These are phyloP conservation scores for Eubasilissa splendida DNA, from an alignment of 2,888 invertebrate species.

Conservation along the genomic window DNA sequence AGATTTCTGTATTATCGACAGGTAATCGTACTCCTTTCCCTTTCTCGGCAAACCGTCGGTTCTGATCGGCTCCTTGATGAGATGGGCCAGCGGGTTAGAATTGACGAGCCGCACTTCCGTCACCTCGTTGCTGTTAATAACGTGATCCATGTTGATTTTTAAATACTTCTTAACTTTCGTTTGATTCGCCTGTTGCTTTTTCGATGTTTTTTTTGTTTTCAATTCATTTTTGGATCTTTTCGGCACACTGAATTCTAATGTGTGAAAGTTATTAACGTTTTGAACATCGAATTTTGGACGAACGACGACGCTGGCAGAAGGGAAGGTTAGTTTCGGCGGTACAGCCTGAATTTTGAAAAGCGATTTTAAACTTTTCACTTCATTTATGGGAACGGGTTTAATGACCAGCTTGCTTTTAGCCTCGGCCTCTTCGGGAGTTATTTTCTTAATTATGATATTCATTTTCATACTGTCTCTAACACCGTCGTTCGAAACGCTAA, in stretches of 20 bases:
- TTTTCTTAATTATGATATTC: constrained; percentile 19
- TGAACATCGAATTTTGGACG: too few relatives aligned
- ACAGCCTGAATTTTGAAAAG: neutral
- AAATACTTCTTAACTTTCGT: neutral
- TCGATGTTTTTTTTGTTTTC: neutral
- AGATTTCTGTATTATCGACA: constrained; percentile 6
- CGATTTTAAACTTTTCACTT: neutral
- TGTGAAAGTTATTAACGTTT: too few relatives aligned
- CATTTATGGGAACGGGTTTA: neutral
- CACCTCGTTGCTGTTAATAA: too few relatives aligned
- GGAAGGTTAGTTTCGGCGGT: too few relatives aligned
- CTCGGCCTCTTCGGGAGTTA: constrained; percentile 7
- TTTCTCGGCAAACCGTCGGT: too few relatives aligned
- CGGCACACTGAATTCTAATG: neutral
- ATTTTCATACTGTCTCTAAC: neutral
- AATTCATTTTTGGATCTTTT: neutral
- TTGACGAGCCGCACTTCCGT: neutral
- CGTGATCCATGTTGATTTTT: neutral
- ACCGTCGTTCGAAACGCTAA: neutral
- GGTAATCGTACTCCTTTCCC: neutral
- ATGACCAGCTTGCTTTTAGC: constrained; percentile 2
- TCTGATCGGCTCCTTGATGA: neutral
- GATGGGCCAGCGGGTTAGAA: constrained; percentile 1
- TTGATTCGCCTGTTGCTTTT: too few relatives aligned
- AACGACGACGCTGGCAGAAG: too few relatives aligned